Conservation (phyloP, 2,888 invertebrate species). For the Paralinhomoeus sp. region DNA sequence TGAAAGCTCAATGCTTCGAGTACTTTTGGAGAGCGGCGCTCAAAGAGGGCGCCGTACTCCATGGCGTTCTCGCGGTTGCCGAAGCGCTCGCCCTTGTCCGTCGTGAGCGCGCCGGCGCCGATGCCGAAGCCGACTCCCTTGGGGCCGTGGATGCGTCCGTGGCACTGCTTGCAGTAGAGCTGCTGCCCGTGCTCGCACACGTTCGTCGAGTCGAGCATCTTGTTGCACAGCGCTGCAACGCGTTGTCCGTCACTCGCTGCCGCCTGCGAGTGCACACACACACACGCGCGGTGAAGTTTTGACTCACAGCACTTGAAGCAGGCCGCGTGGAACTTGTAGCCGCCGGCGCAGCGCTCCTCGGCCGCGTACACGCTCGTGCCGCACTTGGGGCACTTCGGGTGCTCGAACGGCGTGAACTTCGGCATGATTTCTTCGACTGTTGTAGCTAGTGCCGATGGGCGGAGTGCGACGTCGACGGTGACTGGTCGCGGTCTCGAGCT, state of each 20-base stretch:
- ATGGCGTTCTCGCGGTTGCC: conserved; percentile 25
- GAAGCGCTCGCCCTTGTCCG: conserved; percentile 76
- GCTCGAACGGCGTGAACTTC: conserved; percentile 76
- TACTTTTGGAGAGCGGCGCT: no score
- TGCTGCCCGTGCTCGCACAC: conserved; percentile 76
- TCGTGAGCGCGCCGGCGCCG: conserved; percentile 85
- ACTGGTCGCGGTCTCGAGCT: no score
- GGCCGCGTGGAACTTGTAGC: conserved; percentile 43
- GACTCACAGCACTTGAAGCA: conserved; percentile 27
- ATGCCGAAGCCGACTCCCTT: conserved; percentile 94
- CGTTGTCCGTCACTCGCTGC: no score
- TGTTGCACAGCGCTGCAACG: conserved; percentile 50
- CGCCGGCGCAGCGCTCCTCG: conserved; percentile 85
- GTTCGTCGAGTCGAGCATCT: conserved; percentile 75
- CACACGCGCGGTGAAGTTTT: no score
- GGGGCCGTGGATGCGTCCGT: conserved; percentile 84
- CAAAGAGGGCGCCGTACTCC: neutral
- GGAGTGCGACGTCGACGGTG: no score
- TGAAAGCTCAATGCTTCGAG: no score
- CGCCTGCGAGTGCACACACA: neutral
- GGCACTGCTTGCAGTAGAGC: conserved; percentile 74
- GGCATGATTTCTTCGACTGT: neutral
- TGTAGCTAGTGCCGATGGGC: no score
- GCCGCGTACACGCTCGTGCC: conserved; percentile 94
- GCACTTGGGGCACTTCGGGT: conserved; percentile 96